These are phyloP conservation scores for Lycocerus yunnanus DNA, from an alignment of 2,888 invertebrate genomes.

Conservation along the genomic window DNA sequence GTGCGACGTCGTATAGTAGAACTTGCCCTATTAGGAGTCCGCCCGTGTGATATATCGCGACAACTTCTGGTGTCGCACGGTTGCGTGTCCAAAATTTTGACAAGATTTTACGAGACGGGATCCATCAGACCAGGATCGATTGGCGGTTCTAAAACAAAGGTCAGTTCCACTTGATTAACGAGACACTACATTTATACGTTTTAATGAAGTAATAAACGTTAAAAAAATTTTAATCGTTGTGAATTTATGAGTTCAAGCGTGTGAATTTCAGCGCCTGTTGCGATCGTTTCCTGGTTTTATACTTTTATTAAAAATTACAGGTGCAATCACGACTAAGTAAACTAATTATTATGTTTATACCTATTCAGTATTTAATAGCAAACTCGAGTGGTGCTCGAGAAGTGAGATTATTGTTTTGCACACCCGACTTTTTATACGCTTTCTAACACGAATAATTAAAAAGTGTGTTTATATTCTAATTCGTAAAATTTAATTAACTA, in stretches of 20 bases:
- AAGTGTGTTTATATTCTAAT: neutral
- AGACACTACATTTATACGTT: neutral
- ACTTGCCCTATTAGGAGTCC: constrained; percentile 89
- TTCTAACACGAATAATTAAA: neutral
- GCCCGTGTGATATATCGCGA: constrained; percentile 95
- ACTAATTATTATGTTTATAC: constrained; percentile 29
- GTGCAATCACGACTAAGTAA: constrained; percentile 33
- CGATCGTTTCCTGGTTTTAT: constrained; percentile 28
- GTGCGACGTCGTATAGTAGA: constrained; percentile 93
- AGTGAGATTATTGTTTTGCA: neutral
- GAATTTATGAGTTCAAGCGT: constrained; percentile 15
- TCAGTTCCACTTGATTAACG: constrained; percentile 50
- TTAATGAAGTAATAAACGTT: neutral
- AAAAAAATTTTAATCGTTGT: neutral
- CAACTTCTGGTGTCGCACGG: constrained; percentile 96
- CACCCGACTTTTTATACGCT: neutral
- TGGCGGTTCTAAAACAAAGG: constrained; percentile 94
- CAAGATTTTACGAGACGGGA: constrained; percentile 95
- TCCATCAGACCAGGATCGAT: constrained; percentile 94
- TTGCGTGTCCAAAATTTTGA: constrained; percentile 95
- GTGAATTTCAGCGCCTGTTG: constrained; percentile 37
- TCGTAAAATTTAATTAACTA: neutral
- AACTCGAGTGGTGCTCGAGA: neutral
- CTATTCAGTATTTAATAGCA: neutral
- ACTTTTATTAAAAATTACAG: constrained; percentile 23